A percentile compares a stretch with the other conserved stretches of the same genome.
phyloP scores from a whole-genome alignment of 2,888 invertebrate species.

The Standfussiana lucernea region DNA sequence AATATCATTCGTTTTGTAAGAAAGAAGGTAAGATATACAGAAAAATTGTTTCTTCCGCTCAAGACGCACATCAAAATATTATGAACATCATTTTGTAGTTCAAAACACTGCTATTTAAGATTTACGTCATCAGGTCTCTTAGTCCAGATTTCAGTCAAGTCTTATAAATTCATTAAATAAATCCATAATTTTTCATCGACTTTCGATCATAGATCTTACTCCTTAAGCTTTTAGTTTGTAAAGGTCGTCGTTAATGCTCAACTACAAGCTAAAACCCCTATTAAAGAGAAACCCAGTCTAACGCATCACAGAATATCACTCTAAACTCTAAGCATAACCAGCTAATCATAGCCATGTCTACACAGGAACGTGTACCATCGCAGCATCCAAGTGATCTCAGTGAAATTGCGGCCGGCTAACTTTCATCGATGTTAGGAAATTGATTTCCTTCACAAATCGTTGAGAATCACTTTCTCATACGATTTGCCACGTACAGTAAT shows the following conservation, averaged over 20 bases:
- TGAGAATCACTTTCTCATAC: constrained; percentile 72
- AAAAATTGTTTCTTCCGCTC: too few relatives aligned
- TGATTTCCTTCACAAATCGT: constrained; percentile 72
- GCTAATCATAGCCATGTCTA: constrained; percentile 38
- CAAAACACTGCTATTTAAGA: too few relatives aligned
- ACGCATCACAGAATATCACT: constrained; percentile 16
- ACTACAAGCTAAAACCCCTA: not conserved
- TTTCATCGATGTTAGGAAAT: constrained; percentile 75
- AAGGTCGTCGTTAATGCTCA: too few relatives aligned
- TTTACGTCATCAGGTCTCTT: too few relatives aligned
- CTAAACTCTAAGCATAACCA: not conserved
- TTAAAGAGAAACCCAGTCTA: constrained; percentile 19
- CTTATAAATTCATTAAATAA: too few relatives aligned
- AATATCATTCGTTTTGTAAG: too few relatives aligned
- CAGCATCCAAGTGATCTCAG: constrained; percentile 46
- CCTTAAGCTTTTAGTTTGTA: too few relatives aligned
- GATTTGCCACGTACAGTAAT: constrained; percentile 56
- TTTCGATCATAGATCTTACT: not conserved
- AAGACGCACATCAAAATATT: too few relatives aligned
- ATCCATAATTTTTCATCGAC: too few relatives aligned
- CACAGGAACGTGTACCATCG: constrained; percentile 51
- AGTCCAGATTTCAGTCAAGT: too few relatives aligned
- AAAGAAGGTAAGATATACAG: too few relatives aligned
- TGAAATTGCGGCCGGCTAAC: constrained; percentile 60
- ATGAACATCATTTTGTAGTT: too few relatives aligned